Evolutionary conservation across 2,797 vertebrate genomes (phyloP), one percentile per base, ranked within the genome.

Genomic region (Crypturellus tataupa): DNA sequence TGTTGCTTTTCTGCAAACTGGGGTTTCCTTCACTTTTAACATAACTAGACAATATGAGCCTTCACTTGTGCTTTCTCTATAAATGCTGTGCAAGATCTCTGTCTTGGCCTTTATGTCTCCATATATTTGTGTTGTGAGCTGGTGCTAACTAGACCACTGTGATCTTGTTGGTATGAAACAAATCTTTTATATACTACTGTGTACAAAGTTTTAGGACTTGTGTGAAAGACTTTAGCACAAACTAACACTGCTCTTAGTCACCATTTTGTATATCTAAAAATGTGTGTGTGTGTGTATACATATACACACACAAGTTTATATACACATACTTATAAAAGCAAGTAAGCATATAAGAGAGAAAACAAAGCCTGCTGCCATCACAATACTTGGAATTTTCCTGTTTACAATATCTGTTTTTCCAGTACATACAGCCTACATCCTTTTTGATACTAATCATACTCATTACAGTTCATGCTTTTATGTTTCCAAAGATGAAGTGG

Each of bases 401-500:
- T 82, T 84, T 73, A 49, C 35, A 6, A 11, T 44, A 0, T 58
- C 37, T 91, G 0, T 78, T 89, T 90, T 85, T 39, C n/a, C 75
- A 0, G 27, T 59, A 31, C 11, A 27, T 73, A 33, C 73, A 84
- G 46, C 27, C 51, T 56, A 6, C 40, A 24, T 84, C n/a, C 33
- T 79, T 86, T 79, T 47, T 53, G 19, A 58, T 60, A 72, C 33
- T 49, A 42, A 40, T 65, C 8, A 8, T 33, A 37, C 69, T 89
- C 0, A 0, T 70, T 85, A 21, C 27, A 67, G 39, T 71, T 91
- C 19, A 46, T 78, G 49, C 55, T 63, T 93, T 85, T 87, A 6
- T 75, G 39, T 67, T 90, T 90, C 56, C 64, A 77, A 82, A 86
- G 67, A 91, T 77, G 9, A 16, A 69, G 31, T 10, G 51, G 62